Conservation (phyloP, 2,888 invertebrate species). For the Axea sp. region DNA sequence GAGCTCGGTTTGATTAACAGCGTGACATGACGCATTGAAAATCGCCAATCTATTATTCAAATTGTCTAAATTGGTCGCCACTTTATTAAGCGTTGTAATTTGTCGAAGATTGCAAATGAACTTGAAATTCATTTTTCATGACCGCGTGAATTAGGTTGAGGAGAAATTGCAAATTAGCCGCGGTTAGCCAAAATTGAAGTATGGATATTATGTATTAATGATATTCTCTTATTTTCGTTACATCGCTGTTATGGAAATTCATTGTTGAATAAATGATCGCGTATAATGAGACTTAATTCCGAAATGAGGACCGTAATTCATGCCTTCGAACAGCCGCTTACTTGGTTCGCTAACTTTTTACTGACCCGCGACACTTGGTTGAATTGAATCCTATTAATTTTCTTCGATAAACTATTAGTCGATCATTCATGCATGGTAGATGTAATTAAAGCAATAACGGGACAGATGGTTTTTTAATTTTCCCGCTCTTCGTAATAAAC, state of each 20-base stretch:
- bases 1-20: conserved; percentile 4
- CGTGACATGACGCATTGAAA: conserved; percentile 10
- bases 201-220: conserved; percentile 9
- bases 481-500: neutral
- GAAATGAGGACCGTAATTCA: neutral
- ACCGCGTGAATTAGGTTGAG: conserved; percentile 1
- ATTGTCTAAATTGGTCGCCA: neutral
- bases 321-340: neutral
- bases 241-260: conserved; percentile 8
- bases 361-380: neutral
- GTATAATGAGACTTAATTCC: conserved; percentile 12
- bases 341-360: neutral
- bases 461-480: conserved; percentile 17
- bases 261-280: conserved; percentile 16
- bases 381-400: neutral
- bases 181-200: conserved; percentile 16
- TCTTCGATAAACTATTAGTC: conserved; percentile 3
- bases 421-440: neutral
- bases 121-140: conserved; percentile 33
- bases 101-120: conserved; percentile 16
- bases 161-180: conserved; percentile 16
- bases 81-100: conserved; percentile 2
- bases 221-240: conserved; percentile 21
- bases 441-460: conserved; percentile 20
- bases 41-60: conserved; percentile 37